Base-by-base conservation (phyloP, 2,888 invertebrate species). In the Sinodicranocentrus sp. region DNA sequence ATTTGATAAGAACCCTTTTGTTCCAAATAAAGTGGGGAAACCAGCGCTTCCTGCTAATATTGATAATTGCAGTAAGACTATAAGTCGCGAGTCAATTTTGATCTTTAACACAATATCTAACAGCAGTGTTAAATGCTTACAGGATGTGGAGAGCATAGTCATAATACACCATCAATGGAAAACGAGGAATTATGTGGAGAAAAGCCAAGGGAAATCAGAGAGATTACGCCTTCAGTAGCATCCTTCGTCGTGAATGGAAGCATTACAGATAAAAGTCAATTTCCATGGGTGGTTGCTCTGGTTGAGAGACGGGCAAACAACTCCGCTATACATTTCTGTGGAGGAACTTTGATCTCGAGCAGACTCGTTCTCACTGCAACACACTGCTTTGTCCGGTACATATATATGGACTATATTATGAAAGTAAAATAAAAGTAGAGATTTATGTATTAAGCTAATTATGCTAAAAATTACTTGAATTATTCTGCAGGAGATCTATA, bases 311-410 rank as follows among this genome's bases (percentile, higher is more conserved):
- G 28, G 25, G 25, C 43, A 6, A 82, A 85, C 61, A 72, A 75
- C 33, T 44, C 76, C 0, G 82, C 79, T 0, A 48, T 78, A 26
- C 86, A 84, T 73, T 86, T 86, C 61, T 91, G 91, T 87, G 91
- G 91, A 2, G 91, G 91, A 0, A 90, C 90, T 0, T 82, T 91
- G 21, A 89, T 91, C 15, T 89, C 89, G 59, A 88, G 89, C 17
- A 87, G 89, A 44, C 90, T 91, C 89, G 89, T 91, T 0, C 85
- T 91, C 1, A 91, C 91, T 2, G 91, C 91, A 10, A 91, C 91
- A 2, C 91, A 91, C 86, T 91, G 91, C 85, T 90, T 91, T 5
- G 85, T 48, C 25, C 44, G 73, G 13, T 28, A n/a, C n/a, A 3
- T n/a, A n/a, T n/a, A n/a, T n/a, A n/a, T n/a, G n/a, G n/a, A n/a